phyloP scores from a whole-genome alignment of 2,888 invertebrate genomes.

The Phyllotreta striolata region DNA sequence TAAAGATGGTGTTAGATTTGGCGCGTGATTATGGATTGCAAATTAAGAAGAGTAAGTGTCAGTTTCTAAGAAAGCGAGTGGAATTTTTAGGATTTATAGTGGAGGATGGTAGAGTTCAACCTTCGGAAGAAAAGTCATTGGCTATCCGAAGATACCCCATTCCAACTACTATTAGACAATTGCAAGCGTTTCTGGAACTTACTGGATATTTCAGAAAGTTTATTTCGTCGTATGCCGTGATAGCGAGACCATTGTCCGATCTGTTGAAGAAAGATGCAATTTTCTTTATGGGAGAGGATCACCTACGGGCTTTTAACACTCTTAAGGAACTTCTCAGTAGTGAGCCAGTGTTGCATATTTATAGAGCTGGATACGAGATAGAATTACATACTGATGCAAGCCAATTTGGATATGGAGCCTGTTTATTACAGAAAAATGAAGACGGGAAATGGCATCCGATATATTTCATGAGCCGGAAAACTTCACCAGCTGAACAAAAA shows the following conservation, averaged over 20 bases:
- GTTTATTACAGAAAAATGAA: slow-evolving; percentile 46
- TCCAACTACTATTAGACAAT: slow-evolving; percentile 44
- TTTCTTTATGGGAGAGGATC: slow-evolving; percentile 32
- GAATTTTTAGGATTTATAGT: slow-evolving; percentile 22
- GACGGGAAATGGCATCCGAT: slow-evolving; percentile 48
- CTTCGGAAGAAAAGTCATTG: slow-evolving; percentile 45
- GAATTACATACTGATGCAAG: slow-evolving; percentile 8
- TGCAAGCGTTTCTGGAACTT: slow-evolving; percentile 52
- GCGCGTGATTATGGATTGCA: slow-evolving; percentile 45
- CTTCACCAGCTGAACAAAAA: slow-evolving; percentile 47
- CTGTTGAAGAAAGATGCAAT: slow-evolving; percentile 41
- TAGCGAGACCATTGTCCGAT: slow-evolving; percentile 52
- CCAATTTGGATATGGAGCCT: slow-evolving; percentile 46
- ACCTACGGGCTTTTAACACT: slow-evolving; percentile 23
- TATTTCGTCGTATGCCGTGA: slow-evolving; percentile 45
- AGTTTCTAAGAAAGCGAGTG: slow-evolving; percentile 46
- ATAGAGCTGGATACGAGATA: not conserved
- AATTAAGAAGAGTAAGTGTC: slow-evolving; percentile 54
- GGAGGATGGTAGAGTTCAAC: slow-evolving; percentile 42
- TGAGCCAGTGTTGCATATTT: slow-evolving; percentile 39
- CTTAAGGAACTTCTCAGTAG: slow-evolving; percentile 36
- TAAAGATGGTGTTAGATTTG: slow-evolving; percentile 45
- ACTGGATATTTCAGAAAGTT: slow-evolving; percentile 54
- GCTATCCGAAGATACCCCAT: slow-evolving; percentile 48
- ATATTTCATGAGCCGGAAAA: slow-evolving; percentile 44